Percentiles rank a stretch among this genome's conserved stretches.
Evolutionary conservation across 2,113 vertebrate genomes (phyloP).

Genomic region (Charadrius vociferus): DNA sequence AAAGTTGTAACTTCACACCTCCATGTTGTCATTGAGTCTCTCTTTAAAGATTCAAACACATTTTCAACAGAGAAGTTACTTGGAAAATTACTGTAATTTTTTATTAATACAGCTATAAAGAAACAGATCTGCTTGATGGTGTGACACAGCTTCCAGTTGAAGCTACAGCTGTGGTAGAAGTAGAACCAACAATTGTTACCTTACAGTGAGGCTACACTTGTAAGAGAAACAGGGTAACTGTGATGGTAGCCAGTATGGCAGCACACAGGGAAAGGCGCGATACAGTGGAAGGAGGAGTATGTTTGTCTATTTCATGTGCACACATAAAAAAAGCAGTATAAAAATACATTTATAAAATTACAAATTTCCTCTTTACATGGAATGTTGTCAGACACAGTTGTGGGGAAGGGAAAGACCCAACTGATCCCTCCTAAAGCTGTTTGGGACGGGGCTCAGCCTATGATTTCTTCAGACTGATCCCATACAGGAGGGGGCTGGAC

Average conservation of each 20-base stretch:
- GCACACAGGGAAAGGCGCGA: not conserved
- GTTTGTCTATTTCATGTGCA: slow-evolving; percentile 6
- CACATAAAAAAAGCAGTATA: slow-evolving; percentile 75
- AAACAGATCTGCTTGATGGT: not conserved
- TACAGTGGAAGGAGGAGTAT: not conserved
- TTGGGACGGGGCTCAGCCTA: not conserved
- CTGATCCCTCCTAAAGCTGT: not conserved
- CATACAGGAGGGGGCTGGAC: not conserved
- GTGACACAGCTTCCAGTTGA: not conserved
- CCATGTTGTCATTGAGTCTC: accelerated
- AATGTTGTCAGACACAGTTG: slow-evolving; percentile 56
- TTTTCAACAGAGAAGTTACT: not conserved
- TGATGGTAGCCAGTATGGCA: not conserved
- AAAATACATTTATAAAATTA: slow-evolving; percentile 82
- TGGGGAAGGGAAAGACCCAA: not conserved
- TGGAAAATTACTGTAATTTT: slow-evolving; percentile 31
- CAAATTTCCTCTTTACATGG: slow-evolving; percentile 66
- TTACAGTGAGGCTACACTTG: not conserved
- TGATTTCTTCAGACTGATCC: not conserved
- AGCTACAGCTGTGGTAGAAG: not conserved
- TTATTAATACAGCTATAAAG: slow-evolving; percentile 52
- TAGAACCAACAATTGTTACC: not conserved
- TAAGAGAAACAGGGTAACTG: not conserved
- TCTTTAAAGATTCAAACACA: not conserved
- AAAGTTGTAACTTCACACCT: not conserved